Evolutionary conservation across 2,797 vertebrate species (phyloP), one percentile per base, ranked within the genome.

Genomic region (Phaenicophaeus curvirostris): DNA sequence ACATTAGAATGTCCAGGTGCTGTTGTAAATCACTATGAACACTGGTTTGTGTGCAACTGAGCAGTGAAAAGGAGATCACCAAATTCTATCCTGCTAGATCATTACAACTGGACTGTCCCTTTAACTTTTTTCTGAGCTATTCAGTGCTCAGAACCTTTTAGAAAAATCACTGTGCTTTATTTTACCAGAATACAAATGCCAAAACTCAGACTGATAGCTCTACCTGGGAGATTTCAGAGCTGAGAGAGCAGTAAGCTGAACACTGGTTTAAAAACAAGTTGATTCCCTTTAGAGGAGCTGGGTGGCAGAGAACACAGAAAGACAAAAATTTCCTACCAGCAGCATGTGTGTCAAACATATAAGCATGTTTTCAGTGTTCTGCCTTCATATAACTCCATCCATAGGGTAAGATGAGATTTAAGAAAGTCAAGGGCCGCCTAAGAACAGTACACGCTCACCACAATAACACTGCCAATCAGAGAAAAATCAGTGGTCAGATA

Each of bases 11-110:
- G 4, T 13, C n/a, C 13, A 55, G 42, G 17, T 74, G 57, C 11
- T 51, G 18, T 6, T 17, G 5, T n/a, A 41, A 53, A 92, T 20
- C 9, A 28, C 4, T 2, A 3, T 0, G 15, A 13, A 3, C 28
- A 50, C 3, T 23, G 44, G 17, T 25, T 51, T 30, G 25, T 20
- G 37, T 23, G 55, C 33, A 75, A 85, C 8, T 1, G 4, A 85
- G 55, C 35, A 25, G 2, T 3, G 19, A n/a, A n/a, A 85, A 77
- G 75, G 44, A 67, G 21, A 67, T 63, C 23, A 73, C 11, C 42
- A 51, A 25, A 58, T 54, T 37, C 15, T 46, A 9, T 28, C 42
- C 35, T 90, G 39, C 13, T 33, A 72, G 31, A 42, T 62, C 21
- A 48, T 28, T 51, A 25, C 15, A 39, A 33, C 16, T 59, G 24